A percentile compares a stretch with the other conserved stretches of the same genome.
Evolutionary conservation across 1,140 invertebrate genomes (phyloP).

Genomic region (Tetranychus cinnabarinus): DNA sequence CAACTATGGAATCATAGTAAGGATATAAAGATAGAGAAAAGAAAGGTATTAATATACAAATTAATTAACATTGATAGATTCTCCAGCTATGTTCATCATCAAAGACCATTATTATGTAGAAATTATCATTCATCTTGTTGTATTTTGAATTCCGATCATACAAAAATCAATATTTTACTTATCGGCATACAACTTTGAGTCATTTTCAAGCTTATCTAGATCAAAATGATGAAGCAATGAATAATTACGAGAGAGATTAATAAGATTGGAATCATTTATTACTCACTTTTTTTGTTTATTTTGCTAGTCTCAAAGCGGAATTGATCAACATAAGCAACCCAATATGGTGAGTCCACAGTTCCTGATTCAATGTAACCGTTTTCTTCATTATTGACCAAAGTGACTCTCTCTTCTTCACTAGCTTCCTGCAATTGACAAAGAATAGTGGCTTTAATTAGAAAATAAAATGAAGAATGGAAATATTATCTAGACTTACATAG

Average conservation of each 20-base stretch:
- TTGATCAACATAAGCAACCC: conserved; percentile 4
- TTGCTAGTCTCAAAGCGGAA: conserved; percentile 7
- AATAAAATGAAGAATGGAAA: neutral
- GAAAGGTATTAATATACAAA: too few species aligned
- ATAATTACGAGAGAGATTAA: neutral
- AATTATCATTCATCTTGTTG: neutral
- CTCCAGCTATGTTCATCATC: too few species aligned
- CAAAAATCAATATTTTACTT: neutral
- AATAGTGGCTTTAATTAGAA: neutral
- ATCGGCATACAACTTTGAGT: too few species aligned
- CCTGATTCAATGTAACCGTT: neutral
- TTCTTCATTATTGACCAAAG: neutral
- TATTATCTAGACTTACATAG: neutral
- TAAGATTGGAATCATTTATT: neutral
- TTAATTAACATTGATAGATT: too few species aligned
- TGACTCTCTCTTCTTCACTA: neutral
- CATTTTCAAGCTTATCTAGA: too few species aligned
- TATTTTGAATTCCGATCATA: neutral
- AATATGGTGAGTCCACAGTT: neutral
- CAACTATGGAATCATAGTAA: neutral
- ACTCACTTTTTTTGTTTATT: conserved; percentile 6
- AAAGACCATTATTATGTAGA: too few species aligned
- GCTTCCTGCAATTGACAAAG: neutral
- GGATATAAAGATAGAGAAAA: neutral
- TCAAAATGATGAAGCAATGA: neutral